These are phyloP conservation scores for Eira barbara DNA, from an alignment of 2,113 vertebrate species.

Conservation along the genomic window DNA sequence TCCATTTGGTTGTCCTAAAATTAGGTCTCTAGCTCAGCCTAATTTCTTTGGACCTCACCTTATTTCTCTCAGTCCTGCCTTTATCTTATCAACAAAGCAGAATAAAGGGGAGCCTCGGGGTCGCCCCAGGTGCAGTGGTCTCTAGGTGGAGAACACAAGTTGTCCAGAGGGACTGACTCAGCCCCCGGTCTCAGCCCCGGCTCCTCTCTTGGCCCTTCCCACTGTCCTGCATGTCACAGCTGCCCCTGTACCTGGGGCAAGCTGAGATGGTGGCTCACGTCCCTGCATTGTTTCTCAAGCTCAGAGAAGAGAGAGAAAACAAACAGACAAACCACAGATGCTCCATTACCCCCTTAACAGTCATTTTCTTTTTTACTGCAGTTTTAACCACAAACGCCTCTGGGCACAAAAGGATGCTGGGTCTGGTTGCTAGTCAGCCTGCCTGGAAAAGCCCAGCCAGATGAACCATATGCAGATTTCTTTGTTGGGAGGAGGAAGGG, in stretches of 20 bases:
- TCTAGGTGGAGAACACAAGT: not conserved
- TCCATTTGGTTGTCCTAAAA: not conserved
- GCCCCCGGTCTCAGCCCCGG: not conserved
- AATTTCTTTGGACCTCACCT: not conserved
- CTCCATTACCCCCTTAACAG: not conserved
- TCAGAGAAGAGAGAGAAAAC: not conserved
- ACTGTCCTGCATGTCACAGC: not conserved
- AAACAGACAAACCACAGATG: slow-evolving; percentile 41
- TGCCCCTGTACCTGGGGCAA: slow-evolving; percentile 1
- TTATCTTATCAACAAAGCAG: not conserved
- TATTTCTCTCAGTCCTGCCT: not conserved
- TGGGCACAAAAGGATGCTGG: not conserved
- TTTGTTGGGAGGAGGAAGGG: not conserved
- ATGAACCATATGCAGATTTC: not conserved
- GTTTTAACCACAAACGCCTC: not conserved
- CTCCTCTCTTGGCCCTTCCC: not conserved
- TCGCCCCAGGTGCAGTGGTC: not conserved
- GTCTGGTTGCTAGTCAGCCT: not conserved
- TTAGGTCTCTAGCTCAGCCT: not conserved
- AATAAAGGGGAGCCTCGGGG: not conserved
- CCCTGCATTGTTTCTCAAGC: not conserved
- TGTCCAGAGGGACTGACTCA: not conserved
- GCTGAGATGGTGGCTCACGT: slow-evolving; percentile 1
- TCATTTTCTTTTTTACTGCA: not conserved
- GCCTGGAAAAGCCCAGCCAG: not conserved